Evolutionary conservation across 2,888 invertebrate species (phyloP), one percentile per base, ranked within the genome.

Genomic region (Rotaria magnacalcarata): DNA sequence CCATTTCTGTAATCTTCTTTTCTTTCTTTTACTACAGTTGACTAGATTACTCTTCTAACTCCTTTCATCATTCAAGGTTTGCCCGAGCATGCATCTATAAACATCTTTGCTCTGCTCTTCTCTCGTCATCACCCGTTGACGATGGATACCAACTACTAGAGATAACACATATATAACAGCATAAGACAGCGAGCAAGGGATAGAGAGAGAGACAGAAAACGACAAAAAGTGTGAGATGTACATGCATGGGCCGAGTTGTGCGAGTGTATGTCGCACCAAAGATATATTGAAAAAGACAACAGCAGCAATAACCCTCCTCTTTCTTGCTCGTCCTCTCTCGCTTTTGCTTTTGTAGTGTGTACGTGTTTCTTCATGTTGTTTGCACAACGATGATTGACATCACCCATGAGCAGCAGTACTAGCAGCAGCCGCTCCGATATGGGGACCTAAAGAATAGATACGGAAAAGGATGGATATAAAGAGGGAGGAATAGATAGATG

Each of bases 351-450:
- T 41, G 19, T 67, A 34, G 16, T 67, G 27, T 67, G 67, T 67
- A 67, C 67, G 67, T 67, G 67, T 34, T 67, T 67, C 67, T 67
- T 67, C 34, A 16, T 34, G 34, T 67, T 67, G 34, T 67, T 16
- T 67, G 67, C 67, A 67, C 67, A 34, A 67, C 67, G 67, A 67
- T 67, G 67, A 67, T 67, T 67, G 67, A 67, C 67, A 67, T 67
- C 67, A 67, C 67, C 67, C 67, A 67, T 67, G 67, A 67, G 67
- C 67, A 67, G 34, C 67, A 21, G 54, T 54, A 50, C 50, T 50
- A 14, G 19, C 67, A 67, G 67, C 34, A 67, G 67, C 34, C 67
- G 67, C 34, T 67, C 67, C 34, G 27, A 67, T 67, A 67, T 67
- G 27, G 67, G 16, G 34, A 67, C 67, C 34, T 16, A 67, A 67